Conservation (phyloP, 2,113 vertebrate genomes). For the Mystacornis crossleyi region DNA sequence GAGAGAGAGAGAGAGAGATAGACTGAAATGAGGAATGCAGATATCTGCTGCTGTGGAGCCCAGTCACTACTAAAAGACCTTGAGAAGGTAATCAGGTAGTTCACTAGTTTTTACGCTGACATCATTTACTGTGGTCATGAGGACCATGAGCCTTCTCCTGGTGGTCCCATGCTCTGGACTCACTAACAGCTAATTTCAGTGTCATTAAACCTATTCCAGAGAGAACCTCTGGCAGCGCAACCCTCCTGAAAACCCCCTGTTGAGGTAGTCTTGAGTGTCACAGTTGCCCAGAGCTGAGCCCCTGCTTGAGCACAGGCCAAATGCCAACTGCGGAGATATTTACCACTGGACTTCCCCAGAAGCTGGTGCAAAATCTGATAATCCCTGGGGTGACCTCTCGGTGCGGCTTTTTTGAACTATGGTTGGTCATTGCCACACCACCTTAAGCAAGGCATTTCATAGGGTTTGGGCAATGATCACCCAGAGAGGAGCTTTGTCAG, state of each 20-base stretch:
- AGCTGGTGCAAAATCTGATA: not conserved
- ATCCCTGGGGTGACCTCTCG: not conserved
- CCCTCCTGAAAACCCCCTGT: not conserved
- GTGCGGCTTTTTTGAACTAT: not conserved
- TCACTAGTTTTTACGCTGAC: not conserved
- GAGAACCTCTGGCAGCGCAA: not conserved
- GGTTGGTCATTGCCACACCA: not conserved
- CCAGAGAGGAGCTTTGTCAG: not conserved
- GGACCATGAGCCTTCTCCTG: not conserved
- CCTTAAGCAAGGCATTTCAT: not conserved
- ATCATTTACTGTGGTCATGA: not conserved
- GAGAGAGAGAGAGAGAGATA: not conserved
- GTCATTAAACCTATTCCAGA: not conserved
- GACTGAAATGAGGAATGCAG: not conserved
- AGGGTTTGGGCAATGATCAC: not conserved
- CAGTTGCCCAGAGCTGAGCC: not conserved
- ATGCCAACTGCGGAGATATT: not conserved
- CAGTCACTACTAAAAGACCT: not conserved
- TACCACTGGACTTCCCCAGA: not conserved
- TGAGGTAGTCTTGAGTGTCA: not conserved
- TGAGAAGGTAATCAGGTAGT: not conserved
- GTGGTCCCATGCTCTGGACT: not conserved
- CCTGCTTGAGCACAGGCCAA: not conserved
- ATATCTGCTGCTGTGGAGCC: not conserved
- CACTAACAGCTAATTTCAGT: not conserved